Evolutionary conservation across 2,797 vertebrate species (phyloP), one percentile per base, ranked within the genome.

Genomic region (Aldrovandia affinis): DNA sequence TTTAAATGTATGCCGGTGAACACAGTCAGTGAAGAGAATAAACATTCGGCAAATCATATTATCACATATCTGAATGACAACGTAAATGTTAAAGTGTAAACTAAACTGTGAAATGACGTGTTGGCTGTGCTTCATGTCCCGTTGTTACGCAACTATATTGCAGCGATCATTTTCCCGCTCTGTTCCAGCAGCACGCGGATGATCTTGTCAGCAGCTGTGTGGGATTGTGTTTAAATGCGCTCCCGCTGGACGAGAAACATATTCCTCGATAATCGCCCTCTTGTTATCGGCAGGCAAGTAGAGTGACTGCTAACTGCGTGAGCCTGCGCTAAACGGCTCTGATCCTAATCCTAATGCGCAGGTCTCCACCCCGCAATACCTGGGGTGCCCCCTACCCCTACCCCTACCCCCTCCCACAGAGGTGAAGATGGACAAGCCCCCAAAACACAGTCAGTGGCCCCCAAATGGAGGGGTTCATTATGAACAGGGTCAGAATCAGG

Each of bases 401-500:
- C n/a, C n/a, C n/a, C n/a, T n/a, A n/a, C n/a, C n/a, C n/a, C n/a
- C n/a, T 68, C 79, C 39, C 65, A 81, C 68, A 77, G 80, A 18
- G 50, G 79, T 77, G 83, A 57, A 73, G 61, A 65, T 85, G 63
- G 78, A 81, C 59, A 55, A 84, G 59, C 42, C 59, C 50, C 83
- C 33, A 65, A 84, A 84, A 25, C 78, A 57, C 18, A 54, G 78
- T 73, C 61, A 81, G 61, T 25, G 33, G 50, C 80, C 73, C 83
- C 83, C 83, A 81, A 47, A 80, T 80, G 83, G 83, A 44, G 63
- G 33, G 28, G 61, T 80, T 30, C 20, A 52, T 80, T 80, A 80
- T 68, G 61, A 84, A 84, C 61, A 70, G 78, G 57, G 78, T 68
- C 78, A 84, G 79, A 84, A 81, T 55, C 61, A 70, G n/a, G n/a